Base-by-base conservation (phyloP, 2,888 invertebrate species). In the Coleophora flavipennella region DNA sequence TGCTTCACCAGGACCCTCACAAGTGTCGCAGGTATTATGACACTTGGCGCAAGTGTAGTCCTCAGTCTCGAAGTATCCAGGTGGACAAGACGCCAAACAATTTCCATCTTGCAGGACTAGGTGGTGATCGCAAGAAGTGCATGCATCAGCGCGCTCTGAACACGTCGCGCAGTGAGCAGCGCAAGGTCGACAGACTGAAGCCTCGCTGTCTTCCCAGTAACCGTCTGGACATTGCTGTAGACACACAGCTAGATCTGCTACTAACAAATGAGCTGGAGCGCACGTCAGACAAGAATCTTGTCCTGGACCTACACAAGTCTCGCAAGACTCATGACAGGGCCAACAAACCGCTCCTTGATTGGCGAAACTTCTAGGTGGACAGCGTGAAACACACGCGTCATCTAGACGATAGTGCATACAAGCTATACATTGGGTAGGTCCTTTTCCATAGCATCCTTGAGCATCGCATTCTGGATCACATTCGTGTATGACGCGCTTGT, bases 241-340 rank as follows among this genome's bases (percentile, higher is more conserved):
- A 59, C 96, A 96, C 13, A 95, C 92, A 32, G 93, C 93, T 44
- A 95, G 85, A 76, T 95, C 95, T 11, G 91, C 90, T 37, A 95
- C 92, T 59, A 93, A 87, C 34, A 94, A 86, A 66, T 95, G 93
- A 35, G 92, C 93, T 3, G 93, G 92, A 0, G 93, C 92, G 69
- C 95, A 95, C 2, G 92, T 91, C 33, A 94, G 79, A 61, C 95
- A 95, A 39, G 93, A 93, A 63, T 94, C 93, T 64, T 93, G 93
- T 9, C 94, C 93, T 3, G 94, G 90, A 7, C 95, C 96, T 14
- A 92, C 93, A 59, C 96, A 96, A 11, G 93, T 94, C 65, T 93
- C 92, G 61, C 96, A 96, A 10, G 94, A 93, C 62, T 94, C 93
- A 62, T 95, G 94, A 57, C 96, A 96, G 0, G 92, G 92, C 88